Base-by-base conservation (phyloP, 1,140 invertebrate genomes). In the Caenorhabditis remanei region DNA sequence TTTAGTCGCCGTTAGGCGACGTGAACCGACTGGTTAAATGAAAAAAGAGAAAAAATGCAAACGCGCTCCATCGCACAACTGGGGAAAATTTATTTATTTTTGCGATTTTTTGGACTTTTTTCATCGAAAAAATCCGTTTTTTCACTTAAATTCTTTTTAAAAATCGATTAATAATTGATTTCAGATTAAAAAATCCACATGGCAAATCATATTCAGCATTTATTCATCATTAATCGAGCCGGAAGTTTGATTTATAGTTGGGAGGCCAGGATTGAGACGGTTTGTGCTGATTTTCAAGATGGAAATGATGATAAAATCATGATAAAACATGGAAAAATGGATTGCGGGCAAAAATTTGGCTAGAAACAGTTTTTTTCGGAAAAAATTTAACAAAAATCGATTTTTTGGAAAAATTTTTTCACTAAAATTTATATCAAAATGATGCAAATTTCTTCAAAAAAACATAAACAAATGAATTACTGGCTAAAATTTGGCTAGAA, bases 211-310 rank as follows among this genome's bases (percentile, higher is more conserved):
- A 90, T 92, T 56, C 91, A 92, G 43, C 88, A 92, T 46, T 50
- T 92, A 19, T 90, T 93, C 19, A 86, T 92, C 1, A 93, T 92
- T 32, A 92, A 91, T 84, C 89, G 90, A 46, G 92, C 92, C 40
- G 92, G 92, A 13, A 90, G 90, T 84, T 85, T 92, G 48, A 93
- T 92, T 61, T 92, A 90, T 85, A 90, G 93, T 58, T 93, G 89
- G 87, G 90, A 92, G 83, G 91, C 89, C 82, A 87, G 88, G 65
- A 43, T 41, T 7, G 88, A 89, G n/a, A 65, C 46, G 46, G 87
- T 89, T 40, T 43, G 56, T 85, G 13, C 11, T 41, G n/a, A 46
- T 50, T 75, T n/a, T 46, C 11, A n/a, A 75, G 56, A 24, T 9
- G 24, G 61, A 24, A 84, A 61, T 5, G n/a, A 19, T 0, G 55